Conservation (phyloP, 2,113 vertebrate species). For the Calidris pugnax region DNA sequence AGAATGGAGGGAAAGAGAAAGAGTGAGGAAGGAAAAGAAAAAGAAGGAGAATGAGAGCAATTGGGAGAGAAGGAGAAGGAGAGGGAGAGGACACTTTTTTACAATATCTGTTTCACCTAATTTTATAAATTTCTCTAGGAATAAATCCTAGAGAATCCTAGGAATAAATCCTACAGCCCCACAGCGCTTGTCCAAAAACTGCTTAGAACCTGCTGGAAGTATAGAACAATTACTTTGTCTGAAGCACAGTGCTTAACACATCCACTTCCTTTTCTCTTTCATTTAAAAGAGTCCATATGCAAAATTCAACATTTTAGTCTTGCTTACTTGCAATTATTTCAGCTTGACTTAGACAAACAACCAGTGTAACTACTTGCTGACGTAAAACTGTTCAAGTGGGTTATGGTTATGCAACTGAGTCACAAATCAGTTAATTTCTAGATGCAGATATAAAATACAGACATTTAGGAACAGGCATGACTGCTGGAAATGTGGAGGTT, state of each 20-base stretch:
- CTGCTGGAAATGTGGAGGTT: background rate
- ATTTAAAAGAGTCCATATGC: background rate
- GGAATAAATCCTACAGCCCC: background rate
- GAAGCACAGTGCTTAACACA: background rate
- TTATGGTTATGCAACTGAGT: background rate
- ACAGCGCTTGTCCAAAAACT: background rate
- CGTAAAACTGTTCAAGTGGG: background rate
- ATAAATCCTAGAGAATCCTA: no score
- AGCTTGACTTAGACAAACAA: background rate
- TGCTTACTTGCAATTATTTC: background rate
- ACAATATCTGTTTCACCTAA: background rate
- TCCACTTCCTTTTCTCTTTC: background rate
- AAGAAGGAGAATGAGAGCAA: background rate
- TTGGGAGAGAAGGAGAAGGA: background rate
- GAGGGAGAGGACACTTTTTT: background rate
- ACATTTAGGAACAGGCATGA: background rate
- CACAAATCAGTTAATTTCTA: background rate
- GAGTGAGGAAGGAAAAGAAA: background rate
- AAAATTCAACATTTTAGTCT: background rate
- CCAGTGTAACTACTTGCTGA: background rate
- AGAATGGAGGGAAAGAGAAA: background rate
- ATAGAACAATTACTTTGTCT: background rate
- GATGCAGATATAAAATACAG: background rate
- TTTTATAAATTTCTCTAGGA: background rate
- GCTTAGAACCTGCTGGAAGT: background rate